Evolutionary conservation across 2,888 invertebrate species (phyloP).

Genomic region (Dione juno): DNA sequence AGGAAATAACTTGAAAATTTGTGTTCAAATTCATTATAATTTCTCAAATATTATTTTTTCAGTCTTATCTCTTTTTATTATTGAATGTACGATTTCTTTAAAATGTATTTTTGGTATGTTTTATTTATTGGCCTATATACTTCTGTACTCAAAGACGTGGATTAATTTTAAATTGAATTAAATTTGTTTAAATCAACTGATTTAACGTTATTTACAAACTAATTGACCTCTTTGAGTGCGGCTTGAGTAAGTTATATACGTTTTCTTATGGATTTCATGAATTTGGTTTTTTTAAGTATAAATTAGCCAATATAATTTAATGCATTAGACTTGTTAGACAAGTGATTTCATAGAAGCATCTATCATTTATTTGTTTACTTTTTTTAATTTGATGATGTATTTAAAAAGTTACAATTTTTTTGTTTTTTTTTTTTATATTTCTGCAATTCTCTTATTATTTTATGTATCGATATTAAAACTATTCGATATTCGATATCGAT

Average conservation of each 20-base stretch:
- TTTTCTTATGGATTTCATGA: background rate
- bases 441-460: background rate
- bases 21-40: too few species aligned
- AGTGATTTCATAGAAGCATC: background rate
- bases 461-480: too few species aligned
- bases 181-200: background rate
- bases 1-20: background rate
- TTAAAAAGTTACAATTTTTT: background rate
- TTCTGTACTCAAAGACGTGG: background rate
- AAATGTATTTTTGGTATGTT: background rate
- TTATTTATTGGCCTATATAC: background rate
- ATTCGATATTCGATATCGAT: too few species aligned
- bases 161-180: background rate
- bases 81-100: background rate
- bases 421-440: background rate
- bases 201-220: background rate
- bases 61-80: background rate
- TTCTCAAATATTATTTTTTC: background rate
- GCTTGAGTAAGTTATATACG: background rate
- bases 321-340: background rate
- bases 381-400: background rate
- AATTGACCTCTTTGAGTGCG: slow-evolving; percentile 1
- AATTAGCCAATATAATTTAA: background rate
- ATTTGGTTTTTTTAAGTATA: too few species aligned
- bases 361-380: background rate